Base-by-base conservation (phyloP, 1,140 invertebrate genomes). In the Polypedilum vanderplanki region DNA sequence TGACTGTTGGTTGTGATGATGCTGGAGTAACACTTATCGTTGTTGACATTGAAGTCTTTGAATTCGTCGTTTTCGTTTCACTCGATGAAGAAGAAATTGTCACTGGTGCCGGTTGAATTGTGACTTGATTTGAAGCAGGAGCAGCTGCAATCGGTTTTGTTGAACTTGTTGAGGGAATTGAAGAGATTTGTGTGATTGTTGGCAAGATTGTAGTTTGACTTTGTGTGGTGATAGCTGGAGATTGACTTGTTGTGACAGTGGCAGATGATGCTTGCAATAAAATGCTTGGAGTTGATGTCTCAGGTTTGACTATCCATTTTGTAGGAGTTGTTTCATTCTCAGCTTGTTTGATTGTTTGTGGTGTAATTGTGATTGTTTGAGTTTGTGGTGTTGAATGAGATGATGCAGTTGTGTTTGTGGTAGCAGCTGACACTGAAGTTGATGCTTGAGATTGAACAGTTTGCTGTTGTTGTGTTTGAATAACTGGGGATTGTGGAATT, bases 221-320 rank as follows among this genome's bases (percentile, higher is more conserved):
- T 41, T 74, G 80, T 73, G 9, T 77, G 76, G 41, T 76, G 75
- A 77, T 77, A 20, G 81, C 74, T 74, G 81, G 80, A 75, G 81
- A 80, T 41, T 82, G 80, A 33, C 79, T 78, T 18, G 67, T 75
- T n/a, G 77, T 75, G 3, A 76, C 41, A n/a, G 77, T 57, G 12
- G 74, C 46, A 10, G 4, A 82, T 78, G 0, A 81, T 77, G 15
- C 80, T 77, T 5, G 81, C 78, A 0, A 79, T 78, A 5, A 83
- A 78, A 0, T 17, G 17, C n/a, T n/a, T n/a, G 79, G 77, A 18
- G 82, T 80, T 75, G 84, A 83, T n/a, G 80, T 79, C 76, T 77
- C 77, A 84, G 84, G 77, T 80, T 77, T 78, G 78, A 76, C 79
- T 77, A 74, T 81, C 78, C 78, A 74, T 75, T 78, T 76, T 75